phyloP scores from a whole-genome alignment of 2,797 vertebrate genomes.

The Ctenopoma kingsleyae region DNA sequence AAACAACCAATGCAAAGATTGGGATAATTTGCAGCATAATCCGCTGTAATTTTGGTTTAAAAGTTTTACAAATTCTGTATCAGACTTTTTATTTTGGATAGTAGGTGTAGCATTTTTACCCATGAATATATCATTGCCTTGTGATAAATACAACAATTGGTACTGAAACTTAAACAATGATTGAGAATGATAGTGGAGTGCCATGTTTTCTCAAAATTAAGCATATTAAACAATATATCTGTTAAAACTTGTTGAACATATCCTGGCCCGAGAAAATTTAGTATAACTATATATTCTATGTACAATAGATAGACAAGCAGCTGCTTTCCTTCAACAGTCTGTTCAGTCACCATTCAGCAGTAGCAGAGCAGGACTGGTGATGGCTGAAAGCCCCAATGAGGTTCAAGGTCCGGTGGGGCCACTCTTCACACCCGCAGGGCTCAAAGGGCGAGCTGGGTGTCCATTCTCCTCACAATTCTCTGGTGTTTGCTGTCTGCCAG shows the following conservation, averaged over 20 bases:
- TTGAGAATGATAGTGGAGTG: background rate
- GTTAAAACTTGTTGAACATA: slow-evolving; percentile 7
- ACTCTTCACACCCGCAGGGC: slow-evolving; percentile 45
- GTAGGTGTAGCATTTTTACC: background rate
- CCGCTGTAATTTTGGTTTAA: background rate
- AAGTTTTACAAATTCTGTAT: slow-evolving; percentile 1
- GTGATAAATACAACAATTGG: background rate
- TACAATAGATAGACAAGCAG: slow-evolving; percentile 25
- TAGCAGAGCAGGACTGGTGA: slow-evolving; percentile 44
- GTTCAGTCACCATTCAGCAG: slow-evolving; percentile 20
- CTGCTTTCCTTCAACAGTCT: slow-evolving; percentile 28
- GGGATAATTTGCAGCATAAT: slow-evolving; percentile 13
- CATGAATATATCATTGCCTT: slow-evolving; percentile 10
- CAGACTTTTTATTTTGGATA: slow-evolving; percentile 11
- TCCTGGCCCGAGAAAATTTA: background rate
- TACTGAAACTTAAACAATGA: slow-evolving; percentile 6
- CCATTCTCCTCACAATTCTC: slow-evolving; percentile 33
- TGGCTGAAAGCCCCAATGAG: slow-evolving; percentile 53
- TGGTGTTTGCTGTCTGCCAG: slow-evolving; percentile 59
- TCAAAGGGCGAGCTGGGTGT: slow-evolving; percentile 40
- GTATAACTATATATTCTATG: slow-evolving; percentile 5
- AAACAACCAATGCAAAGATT: slow-evolving; percentile 44
- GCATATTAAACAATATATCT: slow-evolving; percentile 9
- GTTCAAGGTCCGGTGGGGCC: slow-evolving; percentile 43
- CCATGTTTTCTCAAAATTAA: slow-evolving; percentile 18